A percentile compares a stretch with the other conserved stretches of the same genome.
phyloP scores from a whole-genome alignment of 64 coral and sea anemone species.

The Pocillopora verrucosa region DNA sequence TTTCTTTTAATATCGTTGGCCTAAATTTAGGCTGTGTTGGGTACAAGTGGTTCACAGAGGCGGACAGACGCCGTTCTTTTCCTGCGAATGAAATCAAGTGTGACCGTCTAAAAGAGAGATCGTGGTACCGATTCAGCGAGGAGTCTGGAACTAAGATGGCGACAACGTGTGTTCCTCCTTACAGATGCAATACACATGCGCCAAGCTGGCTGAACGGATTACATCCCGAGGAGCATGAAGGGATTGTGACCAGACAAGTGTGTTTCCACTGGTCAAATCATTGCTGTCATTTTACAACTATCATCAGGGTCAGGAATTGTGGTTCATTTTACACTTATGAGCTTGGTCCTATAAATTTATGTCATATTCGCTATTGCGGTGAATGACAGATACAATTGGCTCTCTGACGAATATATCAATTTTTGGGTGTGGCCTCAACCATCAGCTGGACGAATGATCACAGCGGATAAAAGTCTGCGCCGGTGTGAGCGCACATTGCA shows the following conservation, averaged over 20 bases:
- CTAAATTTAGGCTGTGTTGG: background rate
- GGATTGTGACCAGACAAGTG: conserved; percentile 24
- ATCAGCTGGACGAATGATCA: too few relatives aligned
- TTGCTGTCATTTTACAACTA: conserved; percentile 27
- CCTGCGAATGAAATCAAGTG: background rate
- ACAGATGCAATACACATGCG: conserved; percentile 21
- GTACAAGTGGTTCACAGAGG: conserved; percentile 32
- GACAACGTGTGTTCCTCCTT: background rate
- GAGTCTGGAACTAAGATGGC: conserved; percentile 2
- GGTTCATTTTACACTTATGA: conserved; percentile 28
- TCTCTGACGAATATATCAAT: background rate
- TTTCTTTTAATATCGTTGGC: background rate
- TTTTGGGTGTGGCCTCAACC: too few relatives aligned
- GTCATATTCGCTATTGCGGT: conserved; percentile 34
- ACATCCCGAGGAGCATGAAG: conserved; percentile 29
- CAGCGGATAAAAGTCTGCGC: too few relatives aligned
- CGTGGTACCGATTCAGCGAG: conserved; percentile 29
- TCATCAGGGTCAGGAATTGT: conserved; percentile 42
- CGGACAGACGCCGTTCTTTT: background rate
- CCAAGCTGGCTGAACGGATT: conserved; percentile 57
- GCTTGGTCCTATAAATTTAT: background rate
- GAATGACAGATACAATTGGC: background rate
- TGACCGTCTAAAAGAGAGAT: background rate
- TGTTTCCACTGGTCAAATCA: conserved; percentile 33
- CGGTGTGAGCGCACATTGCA: too few relatives aligned